Evolutionary conservation across 2,797 vertebrate genomes (phyloP).

Genomic region (Enteromius fasciolatus): DNA sequence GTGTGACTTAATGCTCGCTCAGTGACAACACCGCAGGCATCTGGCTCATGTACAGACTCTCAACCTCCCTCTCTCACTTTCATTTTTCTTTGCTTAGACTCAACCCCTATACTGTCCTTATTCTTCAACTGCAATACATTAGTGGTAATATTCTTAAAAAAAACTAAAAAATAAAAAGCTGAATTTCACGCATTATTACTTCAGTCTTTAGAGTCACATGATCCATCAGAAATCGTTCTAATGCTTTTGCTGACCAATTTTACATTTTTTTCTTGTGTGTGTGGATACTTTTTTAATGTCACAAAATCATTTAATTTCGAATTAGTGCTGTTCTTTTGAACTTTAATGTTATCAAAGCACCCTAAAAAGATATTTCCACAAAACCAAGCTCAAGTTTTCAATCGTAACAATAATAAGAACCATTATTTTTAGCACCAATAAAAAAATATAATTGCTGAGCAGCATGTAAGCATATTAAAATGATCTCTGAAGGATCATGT

Average conservation of each 20-base stretch:
- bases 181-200: not conserved
- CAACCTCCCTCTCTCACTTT: not conserved
- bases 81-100: not conserved
- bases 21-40: constrained; percentile 43
- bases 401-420: not conserved
- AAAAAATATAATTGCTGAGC: not conserved
- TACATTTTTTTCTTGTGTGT: not conserved
- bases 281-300: not conserved
- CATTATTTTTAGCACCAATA: not conserved
- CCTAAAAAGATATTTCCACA: not conserved
- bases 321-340: not conserved
- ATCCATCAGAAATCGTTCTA: not conserved
- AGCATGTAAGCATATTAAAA: not conserved
- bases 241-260: not conserved
- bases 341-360: not conserved
- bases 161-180: too few species aligned
- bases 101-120: not conserved
- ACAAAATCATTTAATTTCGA: not conserved
- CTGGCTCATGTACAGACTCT: constrained; percentile 17
- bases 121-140: not conserved
- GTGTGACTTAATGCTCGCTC: constrained; percentile 33
- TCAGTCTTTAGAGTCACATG: not conserved
- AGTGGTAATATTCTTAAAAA: not conserved
- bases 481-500: not conserved
- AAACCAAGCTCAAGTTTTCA: not conserved